Percentiles rank a stretch among this genome's conserved stretches.
phyloP scores from a whole-genome alignment of 1,140 invertebrate species.

The Cyclina sinensis region DNA sequence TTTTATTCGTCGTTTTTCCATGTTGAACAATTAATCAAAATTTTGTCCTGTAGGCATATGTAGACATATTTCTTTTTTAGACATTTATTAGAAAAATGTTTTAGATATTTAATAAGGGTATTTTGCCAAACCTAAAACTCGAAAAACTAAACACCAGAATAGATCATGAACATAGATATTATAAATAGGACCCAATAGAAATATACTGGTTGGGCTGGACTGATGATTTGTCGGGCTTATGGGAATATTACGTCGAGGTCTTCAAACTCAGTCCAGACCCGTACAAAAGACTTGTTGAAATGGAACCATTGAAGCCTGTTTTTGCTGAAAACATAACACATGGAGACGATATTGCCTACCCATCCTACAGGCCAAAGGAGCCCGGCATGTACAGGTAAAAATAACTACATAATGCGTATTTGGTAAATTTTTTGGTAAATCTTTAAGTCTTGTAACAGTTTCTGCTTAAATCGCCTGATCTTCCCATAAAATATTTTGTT shows the following conservation, averaged over 20 bases:
- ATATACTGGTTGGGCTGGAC: constrained; percentile 36
- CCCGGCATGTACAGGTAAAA: constrained; percentile 47
- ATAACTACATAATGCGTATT: background rate
- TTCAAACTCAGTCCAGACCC: constrained; percentile 49
- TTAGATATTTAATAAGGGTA: too few relatives aligned
- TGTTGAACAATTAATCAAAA: too few relatives aligned
- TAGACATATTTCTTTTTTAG: too few relatives aligned
- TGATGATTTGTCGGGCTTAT: constrained; percentile 43
- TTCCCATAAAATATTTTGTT: too few relatives aligned
- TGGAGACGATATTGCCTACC: background rate
- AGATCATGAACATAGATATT: background rate
- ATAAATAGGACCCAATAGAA: background rate
- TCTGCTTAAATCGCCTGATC: too few relatives aligned
- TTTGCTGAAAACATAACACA: constrained; percentile 1
- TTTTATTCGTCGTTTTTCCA: too few relatives aligned
- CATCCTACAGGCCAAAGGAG: background rate
- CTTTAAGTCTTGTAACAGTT: too few relatives aligned
- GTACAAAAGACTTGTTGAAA: constrained; percentile 37
- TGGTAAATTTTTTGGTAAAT: too few relatives aligned
- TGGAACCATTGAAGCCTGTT: constrained; percentile 19
- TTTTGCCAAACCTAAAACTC: too few relatives aligned
- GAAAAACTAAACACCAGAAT: too few relatives aligned
- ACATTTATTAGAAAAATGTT: too few relatives aligned
- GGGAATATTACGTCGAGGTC: constrained; percentile 56
- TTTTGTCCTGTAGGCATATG: too few relatives aligned